These are phyloP conservation scores for Geococcyx californianus DNA, from an alignment of 2,113 vertebrate genomes.

Conservation along the genomic window DNA sequence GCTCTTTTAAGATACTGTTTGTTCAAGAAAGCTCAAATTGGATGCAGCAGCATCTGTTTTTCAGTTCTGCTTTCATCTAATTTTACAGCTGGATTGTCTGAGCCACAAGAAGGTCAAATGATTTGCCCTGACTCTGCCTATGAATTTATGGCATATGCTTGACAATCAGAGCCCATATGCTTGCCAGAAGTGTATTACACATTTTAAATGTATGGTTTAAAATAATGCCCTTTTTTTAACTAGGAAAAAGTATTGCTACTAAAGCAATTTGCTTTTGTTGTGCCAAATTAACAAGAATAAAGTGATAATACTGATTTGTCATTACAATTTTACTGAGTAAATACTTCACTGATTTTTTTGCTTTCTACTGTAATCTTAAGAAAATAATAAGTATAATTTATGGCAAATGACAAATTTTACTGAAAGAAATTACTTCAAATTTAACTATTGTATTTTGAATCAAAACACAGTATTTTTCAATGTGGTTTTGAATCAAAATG, in stretches of 20 bases:
- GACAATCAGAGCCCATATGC: conserved; percentile 40
- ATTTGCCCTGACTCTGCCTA: conserved; percentile 61
- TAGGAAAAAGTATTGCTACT: neutral
- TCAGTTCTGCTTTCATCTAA: conserved; percentile 67
- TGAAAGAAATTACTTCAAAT: neutral
- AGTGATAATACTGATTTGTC: neutral
- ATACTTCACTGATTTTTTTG: neutral
- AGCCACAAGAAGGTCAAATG: conserved; percentile 58
- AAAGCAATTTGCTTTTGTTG: neutral
- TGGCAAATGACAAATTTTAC: neutral
- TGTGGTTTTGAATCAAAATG: neutral
- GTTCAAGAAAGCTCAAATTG: conserved; percentile 36
- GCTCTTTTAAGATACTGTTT: conserved; percentile 28
- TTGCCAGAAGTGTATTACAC: conserved; percentile 40
- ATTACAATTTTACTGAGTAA: neutral
- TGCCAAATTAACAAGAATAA: neutral
- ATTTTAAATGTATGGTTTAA: neutral
- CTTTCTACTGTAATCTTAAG: neutral
- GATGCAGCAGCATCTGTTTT: conserved; percentile 60
- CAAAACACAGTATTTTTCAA: neutral
- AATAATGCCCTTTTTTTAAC: neutral
- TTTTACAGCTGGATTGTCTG: conserved; percentile 68
- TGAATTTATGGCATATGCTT: conserved; percentile 66
- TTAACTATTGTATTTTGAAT: neutral
- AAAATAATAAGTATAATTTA: neutral